These are phyloP conservation scores for Argyresthia goedartella DNA, from an alignment of 2,888 invertebrate species.

Conservation along the genomic window DNA sequence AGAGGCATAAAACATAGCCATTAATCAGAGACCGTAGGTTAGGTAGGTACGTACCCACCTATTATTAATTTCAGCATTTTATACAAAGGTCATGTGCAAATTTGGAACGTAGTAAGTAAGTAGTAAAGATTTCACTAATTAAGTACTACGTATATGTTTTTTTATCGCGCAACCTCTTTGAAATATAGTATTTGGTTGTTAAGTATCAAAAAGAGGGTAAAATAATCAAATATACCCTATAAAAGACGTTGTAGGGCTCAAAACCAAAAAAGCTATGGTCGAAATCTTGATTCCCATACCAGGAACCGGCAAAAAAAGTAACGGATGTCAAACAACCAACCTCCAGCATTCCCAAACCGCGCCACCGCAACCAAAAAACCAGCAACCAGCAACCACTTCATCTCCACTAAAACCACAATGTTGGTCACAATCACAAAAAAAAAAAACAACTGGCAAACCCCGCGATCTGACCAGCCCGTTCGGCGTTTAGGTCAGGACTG, in stretches of 20 bases:
- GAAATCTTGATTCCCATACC: not conserved
- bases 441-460: not conserved
- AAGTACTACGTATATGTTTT: too few species aligned
- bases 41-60: not conserved
- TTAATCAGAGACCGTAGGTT: too few species aligned
- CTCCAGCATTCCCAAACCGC: conserved; percentile 33
- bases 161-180: not conserved
- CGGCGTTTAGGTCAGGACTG: conserved; percentile 3
- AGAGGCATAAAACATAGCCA: too few species aligned
- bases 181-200: not conserved
- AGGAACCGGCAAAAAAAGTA: not conserved
- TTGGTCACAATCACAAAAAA: conserved; percentile 2
- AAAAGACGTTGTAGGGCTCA: not conserved
- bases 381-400: conserved; percentile 48
- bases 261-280: not conserved
- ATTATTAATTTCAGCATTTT: not conserved
- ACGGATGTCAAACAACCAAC: conserved; percentile 28
- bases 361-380: conserved; percentile 38
- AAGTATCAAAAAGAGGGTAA: not conserved
- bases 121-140: too few species aligned
- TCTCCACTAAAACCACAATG: conserved; percentile 27
- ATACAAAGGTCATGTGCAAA: too few species aligned
- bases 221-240: not conserved
- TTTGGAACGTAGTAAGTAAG: too few species aligned
- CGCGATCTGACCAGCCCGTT: not conserved